Evolutionary conservation across 37 sponge, comb jelly and placozoan genomes (phyloP).

Genomic region (Chondrosia reniformis): DNA sequence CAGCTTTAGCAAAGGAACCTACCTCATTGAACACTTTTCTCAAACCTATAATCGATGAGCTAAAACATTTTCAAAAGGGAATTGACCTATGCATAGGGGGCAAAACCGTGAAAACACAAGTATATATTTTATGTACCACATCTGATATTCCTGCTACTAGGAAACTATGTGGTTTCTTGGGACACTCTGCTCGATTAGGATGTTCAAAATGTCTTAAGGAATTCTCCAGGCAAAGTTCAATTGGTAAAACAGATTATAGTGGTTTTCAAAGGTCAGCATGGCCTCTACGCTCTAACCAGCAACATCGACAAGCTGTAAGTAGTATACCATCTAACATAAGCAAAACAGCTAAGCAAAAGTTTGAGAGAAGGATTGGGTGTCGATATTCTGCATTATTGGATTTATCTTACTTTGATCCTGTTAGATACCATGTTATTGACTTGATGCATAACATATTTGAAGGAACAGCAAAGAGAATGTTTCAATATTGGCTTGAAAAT

Average conservation of each 20-base stretch:
- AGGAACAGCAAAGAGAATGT: constrained; percentile 22
- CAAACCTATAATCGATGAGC: constrained; percentile 37
- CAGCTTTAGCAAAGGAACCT: constrained; percentile 45
- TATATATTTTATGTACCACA: constrained; percentile 22
- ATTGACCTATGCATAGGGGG: constrained; percentile 20
- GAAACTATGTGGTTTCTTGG: constrained; percentile 49
- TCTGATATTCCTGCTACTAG: constrained; percentile 59
- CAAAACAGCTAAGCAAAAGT: not conserved
- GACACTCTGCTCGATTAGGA: constrained; percentile 27
- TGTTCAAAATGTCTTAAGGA: constrained; percentile 32
- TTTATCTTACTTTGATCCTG: constrained; percentile 29
- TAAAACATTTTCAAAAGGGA: constrained; percentile 34
- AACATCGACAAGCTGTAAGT: constrained; percentile 12
- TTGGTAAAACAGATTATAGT: constrained; percentile 19
- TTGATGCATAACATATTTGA: constrained; percentile 39
- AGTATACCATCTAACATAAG: not conserved
- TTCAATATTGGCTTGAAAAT: constrained; percentile 22
- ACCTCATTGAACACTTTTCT: constrained; percentile 41
- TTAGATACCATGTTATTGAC: constrained; percentile 24
- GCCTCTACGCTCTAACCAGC: not conserved
- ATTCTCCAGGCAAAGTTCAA: constrained; percentile 14
- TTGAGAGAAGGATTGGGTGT: constrained; percentile 22
- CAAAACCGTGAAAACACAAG: not conserved
- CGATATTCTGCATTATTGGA: constrained; percentile 31
- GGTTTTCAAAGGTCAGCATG: constrained; percentile 12